Percentiles rank a stretch among this genome's conserved stretches.
phyloP scores from a whole-genome alignment of 2,113 vertebrate genomes.

The Rhinolophus ferrumequinum region DNA sequence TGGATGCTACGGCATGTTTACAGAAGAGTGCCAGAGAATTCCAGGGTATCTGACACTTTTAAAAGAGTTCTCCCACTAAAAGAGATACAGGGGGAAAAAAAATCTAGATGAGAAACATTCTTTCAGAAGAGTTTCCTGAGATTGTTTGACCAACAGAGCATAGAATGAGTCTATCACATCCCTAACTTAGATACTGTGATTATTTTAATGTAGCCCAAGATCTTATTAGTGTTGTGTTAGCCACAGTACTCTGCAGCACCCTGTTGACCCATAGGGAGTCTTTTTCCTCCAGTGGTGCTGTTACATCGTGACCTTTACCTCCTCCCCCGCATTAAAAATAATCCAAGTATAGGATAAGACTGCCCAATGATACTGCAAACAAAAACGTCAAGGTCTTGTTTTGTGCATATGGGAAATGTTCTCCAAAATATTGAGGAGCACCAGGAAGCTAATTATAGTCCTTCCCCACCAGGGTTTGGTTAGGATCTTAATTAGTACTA shows the following conservation, averaged over 20 bases:
- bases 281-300: neutral
- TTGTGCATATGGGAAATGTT: neutral
- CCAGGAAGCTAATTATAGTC: neutral
- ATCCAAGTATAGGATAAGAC: neutral
- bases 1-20: neutral
- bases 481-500: neutral
- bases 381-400: neutral
- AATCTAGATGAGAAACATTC: neutral
- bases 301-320: neutral
- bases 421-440: neutral
- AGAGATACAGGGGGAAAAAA: neutral
- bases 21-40: neutral
- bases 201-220: neutral
- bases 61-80: neutral
- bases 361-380: neutral
- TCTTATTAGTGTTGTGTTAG: neutral
- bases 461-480: neutral
- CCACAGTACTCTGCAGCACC: neutral
- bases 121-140: neutral
- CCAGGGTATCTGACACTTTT: neutral
- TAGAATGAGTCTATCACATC: neutral
- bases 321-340: neutral
- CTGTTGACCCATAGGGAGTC: too few species aligned
- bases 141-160: neutral
- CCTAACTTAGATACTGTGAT: neutral